Percentiles rank a stretch among this genome's conserved stretches.
Conservation (phyloP, 92 coral and sea anemone species). For the Siderastrea radians region DNA sequence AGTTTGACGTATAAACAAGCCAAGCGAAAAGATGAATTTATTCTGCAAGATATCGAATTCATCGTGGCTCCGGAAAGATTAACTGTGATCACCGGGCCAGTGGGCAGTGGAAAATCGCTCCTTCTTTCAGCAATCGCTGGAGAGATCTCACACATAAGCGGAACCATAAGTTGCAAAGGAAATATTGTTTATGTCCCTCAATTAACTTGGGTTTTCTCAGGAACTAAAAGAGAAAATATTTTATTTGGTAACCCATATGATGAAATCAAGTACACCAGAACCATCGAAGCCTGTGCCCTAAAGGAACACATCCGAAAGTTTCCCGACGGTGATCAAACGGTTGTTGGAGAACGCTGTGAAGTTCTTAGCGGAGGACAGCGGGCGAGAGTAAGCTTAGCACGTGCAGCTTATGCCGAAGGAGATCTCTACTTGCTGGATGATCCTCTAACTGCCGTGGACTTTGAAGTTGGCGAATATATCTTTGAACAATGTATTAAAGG, state of each 20-base stretch:
- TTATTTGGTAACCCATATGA: neutral
- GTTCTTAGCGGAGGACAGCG: constrained; percentile 21
- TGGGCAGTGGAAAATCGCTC: constrained; percentile 31
- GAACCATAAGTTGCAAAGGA: neutral
- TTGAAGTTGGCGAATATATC: constrained; percentile 3
- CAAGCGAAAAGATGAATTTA: too few species aligned
- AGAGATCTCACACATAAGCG: neutral
- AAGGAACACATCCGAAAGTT: neutral
- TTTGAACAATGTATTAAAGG: constrained; percentile 2
- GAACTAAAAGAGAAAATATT: constrained; percentile 5
- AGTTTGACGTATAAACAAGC: neutral
- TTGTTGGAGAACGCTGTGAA: constrained; percentile 3
- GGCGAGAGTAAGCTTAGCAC: constrained; percentile 24
- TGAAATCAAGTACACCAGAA: neutral
- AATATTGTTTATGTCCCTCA: constrained; percentile 7
- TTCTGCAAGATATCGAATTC: neutral
- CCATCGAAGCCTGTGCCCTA: constrained; percentile 6
- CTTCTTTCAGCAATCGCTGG: constrained; percentile 35
- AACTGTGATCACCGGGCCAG: constrained; percentile 19
- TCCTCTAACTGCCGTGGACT: constrained; percentile 20
- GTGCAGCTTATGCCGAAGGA: constrained; percentile 5
- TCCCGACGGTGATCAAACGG: neutral
- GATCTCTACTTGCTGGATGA: constrained; percentile 18
- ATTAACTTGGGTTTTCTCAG: constrained; percentile 9
- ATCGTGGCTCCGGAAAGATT: neutral